phyloP scores from a whole-genome alignment of 2,888 invertebrate genomes.

The Elgonia sp. region DNA sequence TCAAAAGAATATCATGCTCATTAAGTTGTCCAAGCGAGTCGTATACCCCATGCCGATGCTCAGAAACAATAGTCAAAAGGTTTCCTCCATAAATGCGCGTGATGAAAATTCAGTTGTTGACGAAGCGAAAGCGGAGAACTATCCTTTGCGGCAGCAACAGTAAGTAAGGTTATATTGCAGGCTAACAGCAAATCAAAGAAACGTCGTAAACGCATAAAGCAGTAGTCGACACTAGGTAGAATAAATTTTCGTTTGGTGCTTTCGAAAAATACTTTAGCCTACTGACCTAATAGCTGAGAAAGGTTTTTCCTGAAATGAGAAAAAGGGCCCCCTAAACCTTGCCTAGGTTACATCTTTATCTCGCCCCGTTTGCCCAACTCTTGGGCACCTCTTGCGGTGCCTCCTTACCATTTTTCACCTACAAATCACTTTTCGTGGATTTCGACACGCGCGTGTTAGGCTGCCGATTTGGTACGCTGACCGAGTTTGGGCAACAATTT shows the following conservation, averaged over 20 bases:
- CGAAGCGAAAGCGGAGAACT: slow-evolving; percentile 51
- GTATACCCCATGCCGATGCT: slow-evolving; percentile 22
- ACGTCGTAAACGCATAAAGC: slow-evolving; percentile 57
- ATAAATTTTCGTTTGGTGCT: no score
- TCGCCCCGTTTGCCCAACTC: slow-evolving; percentile 35
- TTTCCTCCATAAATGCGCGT: slow-evolving; percentile 8
- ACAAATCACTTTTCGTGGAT: slow-evolving; percentile 61
- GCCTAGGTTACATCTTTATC: slow-evolving; percentile 53
- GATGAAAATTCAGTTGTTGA: slow-evolving; percentile 22
- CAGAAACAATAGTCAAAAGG: slow-evolving; percentile 16
- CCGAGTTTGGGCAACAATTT: slow-evolving; percentile 55
- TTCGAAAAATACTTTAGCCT: no score
- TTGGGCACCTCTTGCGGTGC: slow-evolving; percentile 57
- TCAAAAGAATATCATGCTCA: background rate
- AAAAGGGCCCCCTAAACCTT: slow-evolving; percentile 46
- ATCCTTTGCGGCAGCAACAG: no score
- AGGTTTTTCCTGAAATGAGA: slow-evolving; percentile 43
- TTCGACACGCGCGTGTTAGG: slow-evolving; percentile 68
- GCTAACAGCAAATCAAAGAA: slow-evolving; percentile 8
- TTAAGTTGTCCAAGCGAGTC: slow-evolving; percentile 5
- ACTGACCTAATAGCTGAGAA: slow-evolving; percentile 61
- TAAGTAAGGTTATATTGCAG: no score
- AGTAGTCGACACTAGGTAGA: slow-evolving; percentile 51
- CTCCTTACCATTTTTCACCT: slow-evolving; percentile 57
- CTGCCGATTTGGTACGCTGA: slow-evolving; percentile 32